Conservation (phyloP, 2,113 vertebrate genomes). For the Mesitornis unicolor region DNA sequence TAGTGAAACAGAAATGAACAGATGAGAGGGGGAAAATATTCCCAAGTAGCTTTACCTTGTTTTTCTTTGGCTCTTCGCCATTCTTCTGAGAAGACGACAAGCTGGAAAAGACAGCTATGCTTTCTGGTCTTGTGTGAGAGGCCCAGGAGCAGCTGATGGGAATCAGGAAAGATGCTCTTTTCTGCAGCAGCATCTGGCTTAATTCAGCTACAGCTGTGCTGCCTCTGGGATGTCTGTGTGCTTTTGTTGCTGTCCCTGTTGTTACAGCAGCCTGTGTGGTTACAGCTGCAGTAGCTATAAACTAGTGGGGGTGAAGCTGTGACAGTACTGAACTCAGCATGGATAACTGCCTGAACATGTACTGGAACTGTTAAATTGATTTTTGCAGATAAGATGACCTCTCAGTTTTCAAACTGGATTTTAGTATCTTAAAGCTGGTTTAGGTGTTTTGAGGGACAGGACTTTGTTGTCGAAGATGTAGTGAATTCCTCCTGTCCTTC, state of each 20-base stretch:
- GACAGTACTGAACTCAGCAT: background rate
- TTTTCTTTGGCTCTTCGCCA: background rate
- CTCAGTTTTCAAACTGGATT: background rate
- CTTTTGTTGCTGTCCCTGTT: background rate
- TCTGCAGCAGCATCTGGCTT: background rate
- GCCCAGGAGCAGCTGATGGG: background rate
- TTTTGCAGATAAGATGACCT: background rate
- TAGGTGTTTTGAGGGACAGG: background rate
- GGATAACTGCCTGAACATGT: background rate
- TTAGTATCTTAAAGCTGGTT: background rate
- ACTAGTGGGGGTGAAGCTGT: background rate
- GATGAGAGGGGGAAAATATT: background rate
- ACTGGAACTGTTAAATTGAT: background rate
- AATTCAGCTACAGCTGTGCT: background rate
- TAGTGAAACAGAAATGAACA: background rate
- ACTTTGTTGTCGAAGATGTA: fast-evolving
- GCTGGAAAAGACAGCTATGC: background rate
- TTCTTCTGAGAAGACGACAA: background rate
- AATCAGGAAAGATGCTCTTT: background rate
- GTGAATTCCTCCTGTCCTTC: background rate
- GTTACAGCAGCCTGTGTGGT: background rate
- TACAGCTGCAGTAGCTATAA: background rate
- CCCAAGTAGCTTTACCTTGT: background rate
- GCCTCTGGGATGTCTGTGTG: background rate
- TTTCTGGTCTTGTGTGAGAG: background rate